Base-by-base conservation (phyloP, 1,140 invertebrate genomes). In the Dryas iulia region DNA sequence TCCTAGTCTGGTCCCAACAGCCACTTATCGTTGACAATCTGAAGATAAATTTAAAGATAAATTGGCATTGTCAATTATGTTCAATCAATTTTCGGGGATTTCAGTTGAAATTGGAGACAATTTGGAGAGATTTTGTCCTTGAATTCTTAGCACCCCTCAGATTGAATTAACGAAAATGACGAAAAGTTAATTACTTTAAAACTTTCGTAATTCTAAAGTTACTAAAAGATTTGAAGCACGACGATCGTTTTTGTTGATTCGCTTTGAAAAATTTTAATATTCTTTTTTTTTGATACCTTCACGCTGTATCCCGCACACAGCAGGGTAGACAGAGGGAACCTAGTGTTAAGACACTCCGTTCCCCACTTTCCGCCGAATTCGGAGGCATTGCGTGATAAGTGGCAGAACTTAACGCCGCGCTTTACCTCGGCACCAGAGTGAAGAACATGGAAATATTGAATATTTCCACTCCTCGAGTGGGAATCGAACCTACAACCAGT, bases 91-190 rank as follows among this genome's bases (percentile, higher is more conserved):
- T 47, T 47, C 1, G 18, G 14, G 7, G 7, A 21, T 7, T 47
- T 5, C 14, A 18, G 14, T 47, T 47, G 35, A 21, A 47, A 47
- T 14, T 2, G 14, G 14, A 21, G 35, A 7, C 33, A n/a, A 39
- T 12, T 47, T 47, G 35, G 14, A 18, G 14, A 18, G 14, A 18
- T 39, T 12, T 39, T 18, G n/a, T 18, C 14, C 14, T 47, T 47
- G 14, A 47, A 47, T 18, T 47, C 35, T 47, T 18, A 21, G 35
- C n/a, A 47, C 14, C 7, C 7, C 18, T 47, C 35, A 47, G 12
- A 47, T 47, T 47, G 35, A 47, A 47, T 47, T 47, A 47, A n/a
- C 35, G 14, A 18, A 47, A 47, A 47, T 47, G n/a, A 47, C 35
- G 35, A 47, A 47, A 47, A 47, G 35, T 47, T 47, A 47, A 47